Base-by-base conservation (phyloP, 2,797 vertebrate species). In the Nasua narica region DNA sequence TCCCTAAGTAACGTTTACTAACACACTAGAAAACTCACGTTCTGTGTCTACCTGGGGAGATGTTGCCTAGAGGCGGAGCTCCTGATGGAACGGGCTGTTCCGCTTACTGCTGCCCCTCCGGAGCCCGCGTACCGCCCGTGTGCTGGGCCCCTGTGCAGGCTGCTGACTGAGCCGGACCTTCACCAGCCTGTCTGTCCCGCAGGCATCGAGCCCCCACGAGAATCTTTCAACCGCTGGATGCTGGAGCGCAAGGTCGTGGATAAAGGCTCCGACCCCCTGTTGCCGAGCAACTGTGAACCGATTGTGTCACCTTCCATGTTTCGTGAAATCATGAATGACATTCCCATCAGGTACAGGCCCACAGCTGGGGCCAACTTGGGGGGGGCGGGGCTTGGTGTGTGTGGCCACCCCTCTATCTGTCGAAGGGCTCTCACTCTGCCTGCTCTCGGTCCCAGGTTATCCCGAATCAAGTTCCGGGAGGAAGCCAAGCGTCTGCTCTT, bases 321-420 rank as follows among this genome's bases (percentile, higher is more conserved):
- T 98, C 99, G 99, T 96, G 99, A 99, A 98, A 99, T 99, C 97
- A 99, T 99, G 99, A 99, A 99, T 43, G 99, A 99, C 98, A 99
- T 99, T 98, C 99, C 99, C 95, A 99, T 99, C 99, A 99, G 99
- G 99, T 99, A 98, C 27, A 23, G 21, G 4, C 74, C 62, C 21
- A 3, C 16, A 9, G 35, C 87, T 58, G 70, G 70, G 40, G 46
- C 27, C 10, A 10, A 7, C 56, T 19, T 14, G 15, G 60, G 60
- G 27, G 27, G 5, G 58, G 13, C 4, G 14, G 19, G 23, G 19
- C 19, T 15, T 69, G 91, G 13, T 19, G 1, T 14, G 62, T 67
- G 13, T 65, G 32, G 4, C 2, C 52, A 0, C 7, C 25, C 52
- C 46, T 18, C 0, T 21, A 1, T 0, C 0, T 21, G 1, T 0